A percentile compares a stretch with the other conserved stretches of the same genome.
phyloP scores from a whole-genome alignment of 2,113 vertebrate genomes.

The Hippocampus abdominalis region DNA sequence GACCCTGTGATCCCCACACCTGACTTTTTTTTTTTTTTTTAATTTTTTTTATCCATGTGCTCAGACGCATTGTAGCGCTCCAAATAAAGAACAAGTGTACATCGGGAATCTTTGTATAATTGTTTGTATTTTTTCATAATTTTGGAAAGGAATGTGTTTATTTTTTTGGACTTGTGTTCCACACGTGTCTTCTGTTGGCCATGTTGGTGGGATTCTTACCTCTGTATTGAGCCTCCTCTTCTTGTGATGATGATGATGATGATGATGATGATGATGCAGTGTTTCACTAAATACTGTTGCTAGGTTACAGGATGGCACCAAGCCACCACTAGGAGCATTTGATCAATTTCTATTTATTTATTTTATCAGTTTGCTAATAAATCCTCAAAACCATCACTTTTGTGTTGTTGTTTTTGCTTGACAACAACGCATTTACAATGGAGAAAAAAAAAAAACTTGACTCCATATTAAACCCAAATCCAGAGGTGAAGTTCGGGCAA shows the following conservation, averaged over 20 bases:
- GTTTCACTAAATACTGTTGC: slow-evolving; percentile 87
- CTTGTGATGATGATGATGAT: slow-evolving; percentile 81
- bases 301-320: slow-evolving; percentile 66
- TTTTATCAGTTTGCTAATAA: slow-evolving; percentile 99
- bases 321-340: slow-evolving; percentile 89
- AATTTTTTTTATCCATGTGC: slow-evolving; percentile 76
- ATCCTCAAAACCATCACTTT: slow-evolving; percentile 78
- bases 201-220: slow-evolving; percentile 85
- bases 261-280: slow-evolving; percentile 94
- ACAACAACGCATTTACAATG: no score
- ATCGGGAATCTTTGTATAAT: slow-evolving; percentile 80
- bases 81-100: slow-evolving; percentile 75
- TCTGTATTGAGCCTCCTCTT: slow-evolving; percentile 86
- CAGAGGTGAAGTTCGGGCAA: no score
- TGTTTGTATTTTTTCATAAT: slow-evolving; percentile 83
- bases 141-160: slow-evolving; percentile 79
- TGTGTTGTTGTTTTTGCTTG: slow-evolving; percentile 4
- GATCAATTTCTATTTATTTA: slow-evolving; percentile 99
- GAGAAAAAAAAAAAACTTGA: no score
- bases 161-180: slow-evolving; percentile 79
- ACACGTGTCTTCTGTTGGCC: slow-evolving; percentile 75
- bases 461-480: no score
- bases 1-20: slow-evolving; percentile 36
- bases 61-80: slow-evolving; percentile 79
- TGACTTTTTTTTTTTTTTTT: slow-evolving; percentile 38